Base-by-base conservation (phyloP, 2,797 vertebrate genomes). In the Hylomyscus alleni region DNA sequence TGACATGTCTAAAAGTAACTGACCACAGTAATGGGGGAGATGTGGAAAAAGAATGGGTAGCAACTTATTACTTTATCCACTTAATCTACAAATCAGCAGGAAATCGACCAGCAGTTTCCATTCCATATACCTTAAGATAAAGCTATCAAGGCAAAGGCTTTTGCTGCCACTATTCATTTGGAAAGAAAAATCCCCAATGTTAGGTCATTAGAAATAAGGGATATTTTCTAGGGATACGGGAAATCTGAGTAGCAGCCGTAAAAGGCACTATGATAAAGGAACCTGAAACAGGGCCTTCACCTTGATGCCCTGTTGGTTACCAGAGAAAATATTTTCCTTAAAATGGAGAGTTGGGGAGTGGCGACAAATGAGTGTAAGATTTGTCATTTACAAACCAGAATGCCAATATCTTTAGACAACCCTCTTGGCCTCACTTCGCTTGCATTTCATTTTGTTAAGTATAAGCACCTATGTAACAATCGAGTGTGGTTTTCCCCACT, bases 41-140 rank as follows among this genome's bases (percentile, higher is more conserved):
- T 22, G 47, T 47, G 50, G 80, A 83, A 90, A 44, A 80, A 75
- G n/a, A 94, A 20, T 0, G 72, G n/a, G 19, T n/a, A 86, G 58
- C 88, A 77, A 90, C 88, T 97, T 97, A 91, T 73, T 52, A 34
- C 88, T 75, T 96, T 81, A 34, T 19, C 75, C 52, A 31, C 91
- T n/a, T 87, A 90, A 97, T 95, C 91, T 91, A 80, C 73, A 92
- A 95, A 94, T 89, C 40, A 81, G 69, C 6, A 13, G 96, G 93
- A 69, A 87, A 90, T 97, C 40, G 95, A 89, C 72, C 73, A 84
- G 20, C 50, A 9, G 14, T 91, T 54, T 94, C 82, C 93, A 95
- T 78, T 97, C 2, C 0, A 91, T 2, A 6, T 52, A 77, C 58
- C 89, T 96, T 96, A 97, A 97, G 94, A 96, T 97, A 97, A 96